phyloP scores from a whole-genome alignment of 2,797 vertebrate genomes.

The Sphaeramia orbicularis region DNA sequence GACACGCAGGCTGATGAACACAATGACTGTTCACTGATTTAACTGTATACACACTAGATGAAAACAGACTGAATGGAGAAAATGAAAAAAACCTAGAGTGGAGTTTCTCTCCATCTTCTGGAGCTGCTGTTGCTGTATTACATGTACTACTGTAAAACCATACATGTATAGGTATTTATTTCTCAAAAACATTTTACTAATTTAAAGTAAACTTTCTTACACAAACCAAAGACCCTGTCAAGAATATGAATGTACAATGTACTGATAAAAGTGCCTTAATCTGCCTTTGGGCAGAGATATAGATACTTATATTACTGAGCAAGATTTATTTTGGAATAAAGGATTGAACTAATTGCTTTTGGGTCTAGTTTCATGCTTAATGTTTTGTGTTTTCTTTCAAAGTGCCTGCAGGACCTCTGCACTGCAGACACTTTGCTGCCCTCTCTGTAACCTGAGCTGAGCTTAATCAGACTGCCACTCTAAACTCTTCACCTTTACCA shows the following conservation, averaged over 20 bases:
- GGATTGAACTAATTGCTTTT: constrained; percentile 40
- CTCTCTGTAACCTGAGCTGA: constrained; percentile 74
- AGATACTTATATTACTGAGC: not conserved
- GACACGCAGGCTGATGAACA: not conserved
- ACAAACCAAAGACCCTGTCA: constrained; percentile 17
- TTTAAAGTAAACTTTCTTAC: constrained; percentile 27
- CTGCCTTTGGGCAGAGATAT: constrained; percentile 35
- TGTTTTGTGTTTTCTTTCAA: not conserved
- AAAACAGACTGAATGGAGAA: constrained; percentile 25
- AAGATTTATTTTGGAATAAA: constrained; percentile 77
- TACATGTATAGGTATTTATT: constrained; percentile 9
- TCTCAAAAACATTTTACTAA: constrained; percentile 31
- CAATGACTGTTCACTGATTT: constrained; percentile 43
- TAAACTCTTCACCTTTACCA: constrained; percentile 88
- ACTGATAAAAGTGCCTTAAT: constrained; percentile 65
- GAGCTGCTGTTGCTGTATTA: constrained; percentile 20
- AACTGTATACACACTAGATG: constrained; percentile 4
- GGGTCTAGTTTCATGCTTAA: constrained; percentile 15
- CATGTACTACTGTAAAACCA: constrained; percentile 10
- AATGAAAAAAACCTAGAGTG: constrained; percentile 1
- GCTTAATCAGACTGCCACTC: constrained; percentile 65
- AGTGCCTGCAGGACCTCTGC: constrained; percentile 21
- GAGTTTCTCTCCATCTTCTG: constrained; percentile 5
- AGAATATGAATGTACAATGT: constrained; percentile 29
- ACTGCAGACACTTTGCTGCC: constrained; percentile 1